phyloP scores from a whole-genome alignment of 2,113 vertebrate species.

The Lota lota region DNA sequence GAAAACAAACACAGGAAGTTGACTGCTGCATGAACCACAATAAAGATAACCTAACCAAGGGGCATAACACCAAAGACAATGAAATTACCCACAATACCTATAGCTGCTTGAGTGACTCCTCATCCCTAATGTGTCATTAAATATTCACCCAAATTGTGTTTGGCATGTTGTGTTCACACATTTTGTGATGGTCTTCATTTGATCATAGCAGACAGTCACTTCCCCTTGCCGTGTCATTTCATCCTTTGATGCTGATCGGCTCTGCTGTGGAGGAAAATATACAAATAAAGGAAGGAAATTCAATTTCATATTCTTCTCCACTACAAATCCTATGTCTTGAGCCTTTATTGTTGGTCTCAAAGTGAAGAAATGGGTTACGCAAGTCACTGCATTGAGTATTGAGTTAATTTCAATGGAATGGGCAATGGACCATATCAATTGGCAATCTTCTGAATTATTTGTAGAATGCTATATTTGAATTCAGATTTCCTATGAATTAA shows the following conservation, averaged over 20 bases:
- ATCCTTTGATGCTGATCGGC: neutral
- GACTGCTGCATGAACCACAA: constrained; percentile 23
- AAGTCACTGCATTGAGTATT: constrained; percentile 4
- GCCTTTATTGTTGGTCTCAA: constrained; percentile 36
- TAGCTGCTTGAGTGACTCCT: constrained; percentile 30
- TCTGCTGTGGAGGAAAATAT: constrained; percentile 47
- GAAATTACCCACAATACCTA: constrained; percentile 22
- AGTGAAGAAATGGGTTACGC: constrained; percentile 47
- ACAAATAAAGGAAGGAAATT: constrained; percentile 57
- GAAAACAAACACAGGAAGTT: constrained; percentile 59
- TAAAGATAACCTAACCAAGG: constrained; percentile 35
- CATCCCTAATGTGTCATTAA: constrained; percentile 47
- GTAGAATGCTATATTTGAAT: no score
- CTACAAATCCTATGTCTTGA: constrained; percentile 17
- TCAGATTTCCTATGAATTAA: no score
- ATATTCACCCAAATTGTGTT: constrained; percentile 48
- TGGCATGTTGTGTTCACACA: constrained; percentile 26
- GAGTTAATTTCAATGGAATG: constrained; percentile 21
- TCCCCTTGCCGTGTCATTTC: constrained; percentile 25
- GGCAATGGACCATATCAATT: no score
- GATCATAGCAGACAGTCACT: constrained; percentile 38
- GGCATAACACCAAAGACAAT: constrained; percentile 36
- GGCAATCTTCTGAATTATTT: no score
- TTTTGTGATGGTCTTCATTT: constrained; percentile 55
- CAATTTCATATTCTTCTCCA: constrained; percentile 34